phyloP scores from a whole-genome alignment of 2,797 vertebrate species.

The Cuniculus paca region DNA sequence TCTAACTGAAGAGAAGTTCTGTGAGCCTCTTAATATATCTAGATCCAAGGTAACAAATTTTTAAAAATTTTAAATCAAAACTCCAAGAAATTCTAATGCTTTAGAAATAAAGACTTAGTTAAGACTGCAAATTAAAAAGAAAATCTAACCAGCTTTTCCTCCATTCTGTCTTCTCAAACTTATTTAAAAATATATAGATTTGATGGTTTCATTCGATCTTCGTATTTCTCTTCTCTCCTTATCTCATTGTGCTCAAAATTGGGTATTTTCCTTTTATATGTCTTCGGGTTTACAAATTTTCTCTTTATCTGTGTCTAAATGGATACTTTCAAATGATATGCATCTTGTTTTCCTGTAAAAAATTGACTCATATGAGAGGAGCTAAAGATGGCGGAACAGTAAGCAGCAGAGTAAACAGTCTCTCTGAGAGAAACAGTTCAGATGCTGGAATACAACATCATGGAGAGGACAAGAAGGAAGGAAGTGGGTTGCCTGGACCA shows the following conservation, averaged over 20 bases:
- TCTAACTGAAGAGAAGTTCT: neutral
- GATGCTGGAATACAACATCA: no score
- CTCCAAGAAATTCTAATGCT: neutral
- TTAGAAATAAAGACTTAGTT: slow-evolving; percentile 34
- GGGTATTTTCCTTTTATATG: neutral
- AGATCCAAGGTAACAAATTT: neutral
- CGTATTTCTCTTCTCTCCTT: neutral
- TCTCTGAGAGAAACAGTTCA: no score
- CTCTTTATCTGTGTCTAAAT: slow-evolving; percentile 18
- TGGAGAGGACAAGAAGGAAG: no score
- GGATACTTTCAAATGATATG: neutral
- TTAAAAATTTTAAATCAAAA: neutral
- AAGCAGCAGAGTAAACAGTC: no score
- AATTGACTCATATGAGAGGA: neutral
- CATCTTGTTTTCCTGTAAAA: slow-evolving; percentile 33
- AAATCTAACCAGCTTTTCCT: neutral
- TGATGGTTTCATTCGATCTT: neutral
- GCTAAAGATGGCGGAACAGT: no score
- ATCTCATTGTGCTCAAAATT: neutral
- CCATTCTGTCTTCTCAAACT: neutral
- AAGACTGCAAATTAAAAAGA: neutral
- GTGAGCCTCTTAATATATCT: neutral
- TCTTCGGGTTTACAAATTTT: slow-evolving; percentile 18
- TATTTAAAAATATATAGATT: neutral
- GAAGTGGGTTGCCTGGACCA: no score